These are phyloP conservation scores for Sciaenops ocellatus DNA, from an alignment of 2,797 vertebrate species.

Conservation along the genomic window DNA sequence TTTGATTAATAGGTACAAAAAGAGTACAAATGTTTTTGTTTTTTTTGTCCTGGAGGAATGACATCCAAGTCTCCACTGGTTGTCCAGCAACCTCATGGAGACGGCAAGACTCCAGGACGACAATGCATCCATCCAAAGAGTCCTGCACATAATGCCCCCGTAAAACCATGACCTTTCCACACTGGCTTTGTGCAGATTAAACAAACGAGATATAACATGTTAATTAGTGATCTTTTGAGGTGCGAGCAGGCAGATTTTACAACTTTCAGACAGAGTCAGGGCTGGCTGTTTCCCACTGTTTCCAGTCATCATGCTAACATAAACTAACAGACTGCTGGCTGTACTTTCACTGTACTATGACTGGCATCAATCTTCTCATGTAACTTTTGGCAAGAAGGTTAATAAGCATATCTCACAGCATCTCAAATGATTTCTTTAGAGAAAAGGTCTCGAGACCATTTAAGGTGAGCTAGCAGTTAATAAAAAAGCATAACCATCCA, in stretches of 20 bases:
- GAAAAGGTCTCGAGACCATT: background rate
- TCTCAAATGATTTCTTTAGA: background rate
- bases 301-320: slow-evolving; percentile 13
- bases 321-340: slow-evolving; percentile 10
- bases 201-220: background rate
- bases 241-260: background rate
- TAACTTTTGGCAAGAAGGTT: slow-evolving; percentile 8
- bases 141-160: too few species aligned
- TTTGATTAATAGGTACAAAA: too few species aligned
- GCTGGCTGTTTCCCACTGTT: slow-evolving; percentile 10
- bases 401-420: slow-evolving; percentile 21
- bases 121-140: background rate
- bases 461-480: background rate
- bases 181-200: background rate
- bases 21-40: too few species aligned
- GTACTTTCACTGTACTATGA: slow-evolving; percentile 6
- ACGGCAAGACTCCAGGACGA: background rate
- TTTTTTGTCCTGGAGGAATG: too few species aligned
- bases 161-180: background rate
- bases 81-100: background rate
- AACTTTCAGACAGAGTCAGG: background rate
- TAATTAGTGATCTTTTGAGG: slow-evolving; percentile 12
- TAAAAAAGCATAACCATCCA: background rate
- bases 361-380: background rate
- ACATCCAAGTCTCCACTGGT: background rate